These are phyloP conservation scores for Strigamia crassipes DNA, from an alignment of 2,888 invertebrate genomes.

Conservation along the genomic window DNA sequence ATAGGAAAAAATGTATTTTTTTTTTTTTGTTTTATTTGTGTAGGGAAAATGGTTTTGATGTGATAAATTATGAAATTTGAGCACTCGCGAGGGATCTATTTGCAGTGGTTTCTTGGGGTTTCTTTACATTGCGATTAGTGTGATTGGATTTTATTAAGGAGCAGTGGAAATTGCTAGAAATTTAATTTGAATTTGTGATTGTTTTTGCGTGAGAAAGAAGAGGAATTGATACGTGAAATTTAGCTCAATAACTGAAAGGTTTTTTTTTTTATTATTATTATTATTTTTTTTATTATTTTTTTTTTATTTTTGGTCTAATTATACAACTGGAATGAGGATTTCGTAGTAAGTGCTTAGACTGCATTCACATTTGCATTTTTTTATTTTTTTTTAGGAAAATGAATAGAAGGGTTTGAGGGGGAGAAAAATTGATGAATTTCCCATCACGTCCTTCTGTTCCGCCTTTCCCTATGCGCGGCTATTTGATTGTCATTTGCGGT, in stretches of 20 bases:
- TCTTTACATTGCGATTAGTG: no score
- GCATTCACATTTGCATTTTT: background rate
- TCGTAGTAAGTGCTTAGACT: background rate
- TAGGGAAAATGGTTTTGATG: no score
- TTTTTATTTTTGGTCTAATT: background rate
- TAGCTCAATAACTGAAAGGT: no score
- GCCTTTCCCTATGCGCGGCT: slow-evolving; percentile 24
- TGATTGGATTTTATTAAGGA: no score
- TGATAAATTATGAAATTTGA: no score
- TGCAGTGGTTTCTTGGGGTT: no score
- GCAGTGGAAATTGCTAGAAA: no score
- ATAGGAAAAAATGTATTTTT: background rate
- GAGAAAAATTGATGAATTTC: slow-evolving; percentile 20
- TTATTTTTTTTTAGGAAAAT: background rate
- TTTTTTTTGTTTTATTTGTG: background rate
- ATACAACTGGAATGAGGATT: background rate
- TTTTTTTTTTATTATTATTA: background rate
- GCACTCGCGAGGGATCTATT: no score
- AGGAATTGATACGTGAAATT: no score
- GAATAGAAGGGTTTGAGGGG: background rate
- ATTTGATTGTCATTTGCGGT: slow-evolving; percentile 34
- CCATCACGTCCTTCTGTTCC: slow-evolving; percentile 23
- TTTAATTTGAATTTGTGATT: no score
- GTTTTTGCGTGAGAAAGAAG: no score
- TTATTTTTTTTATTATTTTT: background rate